Conservation (phyloP, 1,140 invertebrate genomes). For the Apis mellifera region Amel_HAv3.1 CM009940.2:9073501-9074000, state of each 20-base stretch:
- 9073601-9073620: conserved; percentile 33
- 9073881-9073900: no score
- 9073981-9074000: no score
- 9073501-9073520: no score
- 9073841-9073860: no score
- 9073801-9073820: neutral
- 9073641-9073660: neutral
- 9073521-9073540: conserved; percentile 45
- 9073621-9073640: neutral
- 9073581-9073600: conserved; percentile 40
- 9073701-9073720: conserved; percentile 29
- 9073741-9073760: conserved; percentile 29
- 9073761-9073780: neutral
- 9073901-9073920: no score
- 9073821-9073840: no score
- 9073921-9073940: no score
- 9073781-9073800: neutral
- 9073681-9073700: conserved; percentile 25
- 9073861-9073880: no score
- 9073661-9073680: conserved; percentile 30
- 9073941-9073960: no score
- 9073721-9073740: conserved; percentile 19
- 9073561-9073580: conserved; percentile 61
- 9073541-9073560: conserved; percentile 16
- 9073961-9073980: no score